A percentile compares a stretch with the other conserved stretches of the same genome.
Conservation (phyloP, 1,140 invertebrate species). For the Calycopis cecrops region DNA sequence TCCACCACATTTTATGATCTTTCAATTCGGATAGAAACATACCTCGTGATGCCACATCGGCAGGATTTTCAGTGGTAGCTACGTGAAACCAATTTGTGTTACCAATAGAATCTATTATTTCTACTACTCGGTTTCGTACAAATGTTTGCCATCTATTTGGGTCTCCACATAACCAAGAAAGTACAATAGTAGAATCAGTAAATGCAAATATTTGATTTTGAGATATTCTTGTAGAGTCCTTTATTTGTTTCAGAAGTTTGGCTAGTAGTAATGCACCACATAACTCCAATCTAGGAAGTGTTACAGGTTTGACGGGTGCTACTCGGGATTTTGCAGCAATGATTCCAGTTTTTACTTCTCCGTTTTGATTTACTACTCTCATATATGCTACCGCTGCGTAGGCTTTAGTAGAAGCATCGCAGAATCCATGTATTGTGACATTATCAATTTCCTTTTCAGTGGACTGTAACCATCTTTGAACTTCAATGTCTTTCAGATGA, state of each 20-base stretch:
- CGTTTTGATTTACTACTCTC: slow-evolving; percentile 12
- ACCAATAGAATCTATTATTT: slow-evolving; percentile 19
- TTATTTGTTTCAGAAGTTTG: slow-evolving; percentile 1
- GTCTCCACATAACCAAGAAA: slow-evolving; percentile 27
- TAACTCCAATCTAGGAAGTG: slow-evolving; percentile 20
- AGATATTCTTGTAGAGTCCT: slow-evolving; percentile 11
- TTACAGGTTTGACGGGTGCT: slow-evolving; percentile 17
- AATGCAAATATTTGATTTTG: slow-evolving; percentile 19
- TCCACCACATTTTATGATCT: slow-evolving; percentile 16
- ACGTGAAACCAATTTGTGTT: slow-evolving; percentile 23
- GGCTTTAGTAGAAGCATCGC: slow-evolving; percentile 20
- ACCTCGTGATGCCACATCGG: slow-evolving; percentile 24
- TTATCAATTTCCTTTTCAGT: not conserved
- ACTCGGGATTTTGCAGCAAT: slow-evolving; percentile 15
- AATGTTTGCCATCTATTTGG: slow-evolving; percentile 24
- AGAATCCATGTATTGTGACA: slow-evolving; percentile 15
- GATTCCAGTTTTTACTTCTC: not conserved
- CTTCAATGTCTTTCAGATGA: slow-evolving; percentile 16
- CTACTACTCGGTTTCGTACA: slow-evolving; percentile 22
- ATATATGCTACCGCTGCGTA: slow-evolving; percentile 22
- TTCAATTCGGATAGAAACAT: slow-evolving; percentile 9
- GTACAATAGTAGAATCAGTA: slow-evolving; percentile 23
- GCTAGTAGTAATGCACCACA: slow-evolving; percentile 22
- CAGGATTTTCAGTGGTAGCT: slow-evolving; percentile 21
- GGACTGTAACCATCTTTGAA: not conserved